Base-by-base conservation (phyloP, 2,113 vertebrate species). In the Brachionichthys hirsutus region DNA sequence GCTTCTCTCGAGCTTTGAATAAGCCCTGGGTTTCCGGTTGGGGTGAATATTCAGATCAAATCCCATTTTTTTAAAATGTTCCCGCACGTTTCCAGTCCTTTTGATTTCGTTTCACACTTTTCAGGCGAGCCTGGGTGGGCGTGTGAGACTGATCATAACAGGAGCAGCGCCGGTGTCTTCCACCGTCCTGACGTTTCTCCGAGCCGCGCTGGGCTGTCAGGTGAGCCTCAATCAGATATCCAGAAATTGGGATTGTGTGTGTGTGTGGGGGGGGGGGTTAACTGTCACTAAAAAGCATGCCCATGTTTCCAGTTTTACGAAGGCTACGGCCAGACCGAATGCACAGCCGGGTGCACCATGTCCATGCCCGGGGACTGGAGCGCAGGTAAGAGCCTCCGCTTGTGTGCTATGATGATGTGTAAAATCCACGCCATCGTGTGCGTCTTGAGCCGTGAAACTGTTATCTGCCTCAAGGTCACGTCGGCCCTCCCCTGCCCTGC, bases 261-360 rank as follows among this genome's bases (percentile, higher is more conserved):
- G n/a, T n/a, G n/a, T n/a, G n/a, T n/a, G n/a, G n/a, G n/a, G n/a
- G n/a, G n/a, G n/a, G n/a, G n/a, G n/a, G n/a, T 9, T 46, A 7
- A 36, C 8, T 49, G 9, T 47, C 16, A 38, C 34, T 55, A 17
- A 24, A 49, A 2, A 41, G 4, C 7, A 0, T 19, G 8, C 30
- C 36, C 11, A 35, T 72, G 12, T 53, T 19, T 68, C n/a, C 67
- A 99, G 97, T 98, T 99, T 80, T 99, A 98, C 57, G 97, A 99
- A 91, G 96, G 96, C n/a, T 99, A 98, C 0, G 96, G 97, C 19
- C 96, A 99, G 90, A 99, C 96, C 0, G 97, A 99, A 83, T 98
- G 96, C 35, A 92, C 96, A 9, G 97, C 95, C 11, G 96, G 95
- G 1, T 97, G 95, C 62, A 86, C 89, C 6, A 88, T 99, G 82